These are phyloP conservation scores for Stenichneumon culpator DNA, from an alignment of 2,888 invertebrate species.

Conservation along the genomic window DNA sequence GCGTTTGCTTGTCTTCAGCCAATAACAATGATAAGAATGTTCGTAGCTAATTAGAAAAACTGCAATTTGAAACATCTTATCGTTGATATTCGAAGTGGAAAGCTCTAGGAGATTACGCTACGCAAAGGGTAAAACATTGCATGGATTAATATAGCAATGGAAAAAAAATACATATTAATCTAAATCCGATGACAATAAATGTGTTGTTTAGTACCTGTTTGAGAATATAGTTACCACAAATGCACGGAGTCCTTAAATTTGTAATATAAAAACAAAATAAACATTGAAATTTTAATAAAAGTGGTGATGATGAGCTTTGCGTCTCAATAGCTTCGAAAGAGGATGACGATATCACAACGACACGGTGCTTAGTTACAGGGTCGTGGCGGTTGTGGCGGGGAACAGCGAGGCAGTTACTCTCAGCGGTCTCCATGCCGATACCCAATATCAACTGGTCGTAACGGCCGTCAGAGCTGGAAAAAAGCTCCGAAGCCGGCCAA, in stretches of 20 bases:
- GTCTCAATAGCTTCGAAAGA: constrained; percentile 21
- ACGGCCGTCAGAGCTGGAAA: constrained; percentile 94
- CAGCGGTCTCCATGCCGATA: constrained; percentile 93
- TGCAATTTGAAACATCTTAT: background rate
- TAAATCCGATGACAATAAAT: background rate
- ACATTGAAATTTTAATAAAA: background rate
- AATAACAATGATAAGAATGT: no score
- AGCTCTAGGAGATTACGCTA: background rate
- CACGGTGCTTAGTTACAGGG: constrained; percentile 94
- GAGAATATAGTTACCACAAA: constrained; percentile 20
- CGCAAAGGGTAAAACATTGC: background rate
- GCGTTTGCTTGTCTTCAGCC: no score
- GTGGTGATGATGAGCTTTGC: background rate
- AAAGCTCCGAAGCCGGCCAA: constrained; percentile 93
- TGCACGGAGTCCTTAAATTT: constrained; percentile 10
- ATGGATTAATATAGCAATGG: background rate
- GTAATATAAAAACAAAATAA: background rate
- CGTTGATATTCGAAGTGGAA: no score
- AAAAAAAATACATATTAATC: background rate
- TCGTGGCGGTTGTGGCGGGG: constrained; percentile 95
- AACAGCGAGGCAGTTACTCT: constrained; percentile 95
- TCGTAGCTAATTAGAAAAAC: background rate
- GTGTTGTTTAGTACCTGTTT: constrained; percentile 10
- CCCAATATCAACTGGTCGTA: constrained; percentile 95
- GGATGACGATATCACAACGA: constrained; percentile 79